Percentiles rank a stretch among this genome's conserved stretches.
Evolutionary conservation across 2,113 vertebrate genomes (phyloP).

Genomic region (Rafetus swinhoei): DNA sequence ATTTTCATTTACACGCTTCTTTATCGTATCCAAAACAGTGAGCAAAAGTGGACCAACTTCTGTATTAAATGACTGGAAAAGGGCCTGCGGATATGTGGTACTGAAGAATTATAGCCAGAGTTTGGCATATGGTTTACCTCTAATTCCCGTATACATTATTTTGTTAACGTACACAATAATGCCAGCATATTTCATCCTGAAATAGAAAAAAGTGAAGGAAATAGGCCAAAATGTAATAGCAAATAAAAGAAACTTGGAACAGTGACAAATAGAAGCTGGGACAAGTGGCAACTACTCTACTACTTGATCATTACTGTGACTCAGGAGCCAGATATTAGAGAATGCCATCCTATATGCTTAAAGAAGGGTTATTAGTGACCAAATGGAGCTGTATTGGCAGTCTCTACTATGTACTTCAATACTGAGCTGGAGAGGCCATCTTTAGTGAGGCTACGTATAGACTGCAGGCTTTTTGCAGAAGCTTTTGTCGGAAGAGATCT

Average conservation of each 20-base stretch:
- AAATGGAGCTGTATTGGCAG: background rate
- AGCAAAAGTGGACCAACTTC: constrained; percentile 33
- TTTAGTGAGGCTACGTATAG: background rate
- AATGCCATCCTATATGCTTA: background rate
- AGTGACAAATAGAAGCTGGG: constrained; percentile 52
- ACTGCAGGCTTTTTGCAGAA: too few relatives aligned
- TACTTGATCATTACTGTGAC: constrained; percentile 52
- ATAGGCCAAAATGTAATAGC: constrained; percentile 62
- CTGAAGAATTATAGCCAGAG: constrained; percentile 61
- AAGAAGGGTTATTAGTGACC: background rate
- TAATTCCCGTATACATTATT: constrained; percentile 73
- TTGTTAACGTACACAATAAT: constrained; percentile 59
- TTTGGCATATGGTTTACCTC: constrained; percentile 62
- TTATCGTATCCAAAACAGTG: constrained; percentile 9
- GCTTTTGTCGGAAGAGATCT: too few relatives aligned
- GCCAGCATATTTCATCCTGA: constrained; percentile 58
- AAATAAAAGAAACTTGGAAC: constrained; percentile 44
- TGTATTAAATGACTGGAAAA: constrained; percentile 40
- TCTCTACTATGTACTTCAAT: background rate
- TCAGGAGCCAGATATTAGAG: constrained; percentile 53
- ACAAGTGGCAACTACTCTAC: constrained; percentile 32
- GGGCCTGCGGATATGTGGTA: constrained; percentile 5
- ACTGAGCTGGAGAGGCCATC: background rate
- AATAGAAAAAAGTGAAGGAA: constrained; percentile 57
- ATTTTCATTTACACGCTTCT: background rate